Conservation (phyloP, 2,797 vertebrate species). For the Sylvia borin region DNA sequence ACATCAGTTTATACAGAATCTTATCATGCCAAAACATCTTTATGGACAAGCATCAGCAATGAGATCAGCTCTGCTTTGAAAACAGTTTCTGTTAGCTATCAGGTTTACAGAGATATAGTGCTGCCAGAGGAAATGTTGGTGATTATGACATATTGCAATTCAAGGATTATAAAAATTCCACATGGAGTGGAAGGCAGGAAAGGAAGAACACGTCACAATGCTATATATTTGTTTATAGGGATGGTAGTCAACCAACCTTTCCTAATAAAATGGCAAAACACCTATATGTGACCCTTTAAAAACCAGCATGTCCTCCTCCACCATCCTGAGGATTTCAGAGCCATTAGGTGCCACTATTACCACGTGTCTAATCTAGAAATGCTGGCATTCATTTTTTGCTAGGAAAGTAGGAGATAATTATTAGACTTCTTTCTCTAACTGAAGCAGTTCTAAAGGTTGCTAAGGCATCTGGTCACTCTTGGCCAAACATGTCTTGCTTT, state of each 20-base stretch:
- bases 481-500: neutral
- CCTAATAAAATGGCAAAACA: neutral
- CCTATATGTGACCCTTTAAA: neutral
- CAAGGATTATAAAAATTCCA: neutral
- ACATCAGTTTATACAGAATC: neutral
- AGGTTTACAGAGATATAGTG: neutral
- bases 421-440: neutral
- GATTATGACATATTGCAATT: neutral
- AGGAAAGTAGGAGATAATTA: neutral
- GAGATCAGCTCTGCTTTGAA: constrained; percentile 37
- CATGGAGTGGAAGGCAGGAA: neutral
- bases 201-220: neutral
- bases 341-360: constrained; percentile 10
- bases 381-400: neutral
- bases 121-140: neutral
- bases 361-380: neutral
- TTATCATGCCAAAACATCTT: constrained; percentile 14
- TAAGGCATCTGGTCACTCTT: neutral
- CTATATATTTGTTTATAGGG: neutral
- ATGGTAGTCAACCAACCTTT: neutral
- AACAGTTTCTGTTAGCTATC: constrained; percentile 11
- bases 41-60: constrained; percentile 9
- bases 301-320: neutral
- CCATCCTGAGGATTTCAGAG: neutral
- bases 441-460: neutral